Base-by-base conservation (phyloP, 2,797 vertebrate species). In the Heterohyrax brucei region DNA sequence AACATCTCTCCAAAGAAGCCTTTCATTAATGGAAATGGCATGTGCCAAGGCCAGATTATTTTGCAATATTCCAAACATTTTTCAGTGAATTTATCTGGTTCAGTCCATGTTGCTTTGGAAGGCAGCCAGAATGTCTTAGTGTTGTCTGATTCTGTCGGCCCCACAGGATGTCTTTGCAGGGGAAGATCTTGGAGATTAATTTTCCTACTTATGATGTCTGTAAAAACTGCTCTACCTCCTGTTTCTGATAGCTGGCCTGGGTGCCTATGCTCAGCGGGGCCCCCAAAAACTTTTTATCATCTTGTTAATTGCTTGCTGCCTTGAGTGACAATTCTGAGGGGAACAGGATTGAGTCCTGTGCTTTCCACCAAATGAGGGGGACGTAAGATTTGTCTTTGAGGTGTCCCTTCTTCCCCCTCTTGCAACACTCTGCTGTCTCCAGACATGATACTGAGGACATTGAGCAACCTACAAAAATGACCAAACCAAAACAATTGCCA, bases 51-150 rank as follows among this genome's bases (percentile, higher is more conserved):
- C 61, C 92, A 90, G 56, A 76, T 83, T 86, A 75, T 96, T 97
- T 89, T 82, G 93, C 87, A 97, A 94, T 78, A 87, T 95, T 97
- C 80, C 87, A 95, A 96, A 87, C 94, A 89, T 89, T 93, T 96
- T 89, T 97, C 85, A 96, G 89, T 61, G 73, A 94, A 87, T 93
- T 83, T 97, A 75, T 94, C 80, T 95, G 77, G 83, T 89, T 72
- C 87, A 81, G 80, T 83, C 61, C 87, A 78, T 87, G n/a, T 44
- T 91, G 61, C 80, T 95, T 91, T 91, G 87, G 87, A 94, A 95
- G 28, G 26, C 30, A 95, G 86, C 72, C 94, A 81, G 6, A 39
- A 70, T 94, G 70, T 92, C 88, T 83, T 96, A 64, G 70, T 80
- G 68, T 46, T 48, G 19, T 91, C 89, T 87, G 77, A 76, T 73